Conservation (phyloP, 23 tunicate species). For the Pegea sp. region DNA sequence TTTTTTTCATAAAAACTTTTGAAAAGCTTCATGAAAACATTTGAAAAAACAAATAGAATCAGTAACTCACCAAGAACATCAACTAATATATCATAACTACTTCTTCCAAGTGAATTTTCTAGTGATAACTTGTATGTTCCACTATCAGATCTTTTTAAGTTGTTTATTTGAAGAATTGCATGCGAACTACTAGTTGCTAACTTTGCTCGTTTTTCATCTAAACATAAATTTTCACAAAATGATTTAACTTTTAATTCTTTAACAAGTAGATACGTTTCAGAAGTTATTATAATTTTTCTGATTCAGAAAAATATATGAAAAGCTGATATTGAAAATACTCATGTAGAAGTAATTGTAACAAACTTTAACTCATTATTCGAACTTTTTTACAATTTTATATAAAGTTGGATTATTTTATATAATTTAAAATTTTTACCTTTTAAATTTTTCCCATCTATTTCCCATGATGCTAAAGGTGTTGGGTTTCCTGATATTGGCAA, state of each 20-base stretch:
- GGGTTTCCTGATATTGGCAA: constrained; percentile 33
- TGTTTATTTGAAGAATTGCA: not conserved
- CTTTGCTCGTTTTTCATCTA: not conserved
- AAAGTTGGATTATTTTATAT: not conserved
- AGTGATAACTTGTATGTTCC: constrained; percentile 58
- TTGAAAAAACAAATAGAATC: too few species aligned
- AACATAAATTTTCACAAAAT: too few species aligned
- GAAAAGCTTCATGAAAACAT: too few species aligned
- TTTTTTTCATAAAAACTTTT: too few species aligned
- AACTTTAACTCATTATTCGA: too few species aligned
- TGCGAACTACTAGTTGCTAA: not conserved
- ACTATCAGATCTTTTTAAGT: constrained; percentile 13
- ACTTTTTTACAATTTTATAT: too few species aligned
- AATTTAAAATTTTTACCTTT: not conserved
- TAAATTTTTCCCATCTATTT: constrained; percentile 28
- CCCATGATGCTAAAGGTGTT: constrained; percentile 54
- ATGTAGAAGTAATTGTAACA: too few species aligned
- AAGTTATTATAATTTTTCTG: too few species aligned
- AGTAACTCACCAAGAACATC: not conserved
- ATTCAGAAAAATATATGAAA: too few species aligned
- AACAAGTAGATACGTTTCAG: too few species aligned
- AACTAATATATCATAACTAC: not conserved
- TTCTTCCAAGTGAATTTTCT: constrained; percentile 19
- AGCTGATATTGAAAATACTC: too few species aligned
- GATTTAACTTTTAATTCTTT: too few species aligned